Conservation (phyloP, 2,888 invertebrate species). For the Phortica okadai region DNA sequence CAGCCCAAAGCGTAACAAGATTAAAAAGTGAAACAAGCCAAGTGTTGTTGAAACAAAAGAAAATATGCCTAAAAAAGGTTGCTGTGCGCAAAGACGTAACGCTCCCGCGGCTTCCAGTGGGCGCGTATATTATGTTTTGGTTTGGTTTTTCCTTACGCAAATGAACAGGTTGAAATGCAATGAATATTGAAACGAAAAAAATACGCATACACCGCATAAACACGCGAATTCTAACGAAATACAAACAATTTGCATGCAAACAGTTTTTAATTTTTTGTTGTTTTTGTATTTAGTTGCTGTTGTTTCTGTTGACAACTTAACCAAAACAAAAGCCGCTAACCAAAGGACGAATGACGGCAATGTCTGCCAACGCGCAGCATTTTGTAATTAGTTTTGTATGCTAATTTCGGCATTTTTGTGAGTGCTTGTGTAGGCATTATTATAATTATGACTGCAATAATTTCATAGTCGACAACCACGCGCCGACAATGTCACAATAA, state of each 20-base stretch:
- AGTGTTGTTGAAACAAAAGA: conserved; percentile 40
- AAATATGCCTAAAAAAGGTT: conserved; percentile 15
- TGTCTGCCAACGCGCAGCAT: not conserved
- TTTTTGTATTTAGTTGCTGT: too few species aligned
- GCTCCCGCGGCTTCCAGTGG: too few species aligned
- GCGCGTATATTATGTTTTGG: not conserved
- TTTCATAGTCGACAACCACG: not conserved
- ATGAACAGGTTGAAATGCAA: not conserved
- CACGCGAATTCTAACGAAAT: not conserved
- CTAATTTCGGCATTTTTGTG: conserved; percentile 9
- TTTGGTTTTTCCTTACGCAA: not conserved
- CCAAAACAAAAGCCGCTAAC: not conserved
- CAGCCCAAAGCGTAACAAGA: conserved; percentile 39
- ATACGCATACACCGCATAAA: not conserved
- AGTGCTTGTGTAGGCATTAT: not conserved
- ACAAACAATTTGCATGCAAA: too few species aligned
- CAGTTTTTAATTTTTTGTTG: too few species aligned
- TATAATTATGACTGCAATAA: not conserved
- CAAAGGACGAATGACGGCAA: not conserved
- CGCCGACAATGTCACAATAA: not conserved
- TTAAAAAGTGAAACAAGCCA: conserved; percentile 51
- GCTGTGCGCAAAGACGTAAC: too few species aligned
- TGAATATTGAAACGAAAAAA: not conserved
- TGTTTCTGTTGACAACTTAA: not conserved
- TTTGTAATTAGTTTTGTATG: conserved; percentile 23